A percentile compares a stretch with the other conserved stretches of the same genome.
These are phyloP conservation scores for Andrena flavipes DNA, from an alignment of 2,888 invertebrate genomes.

Conservation along the genomic window DNA sequence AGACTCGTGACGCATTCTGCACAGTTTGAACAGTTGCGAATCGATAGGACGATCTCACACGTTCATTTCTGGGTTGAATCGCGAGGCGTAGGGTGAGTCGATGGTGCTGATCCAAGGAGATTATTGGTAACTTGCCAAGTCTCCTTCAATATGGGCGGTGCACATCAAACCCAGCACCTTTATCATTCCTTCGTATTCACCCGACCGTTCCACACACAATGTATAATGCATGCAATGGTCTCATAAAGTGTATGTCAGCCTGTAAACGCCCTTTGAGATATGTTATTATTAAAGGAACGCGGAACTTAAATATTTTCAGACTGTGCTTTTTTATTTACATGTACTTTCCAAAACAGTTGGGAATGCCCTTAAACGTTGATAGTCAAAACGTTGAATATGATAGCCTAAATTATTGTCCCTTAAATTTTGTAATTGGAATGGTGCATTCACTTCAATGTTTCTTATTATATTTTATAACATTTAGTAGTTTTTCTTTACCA, in stretches of 20 bases:
- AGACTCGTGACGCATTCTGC: background rate
- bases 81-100: conserved; percentile 31
- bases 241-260: conserved; percentile 30
- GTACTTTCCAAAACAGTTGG: background rate
- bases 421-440: no score
- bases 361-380: no score
- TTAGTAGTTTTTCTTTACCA: no score
- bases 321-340: background rate
- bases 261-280: conserved; percentile 8
- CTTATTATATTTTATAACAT: no score
- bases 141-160: conserved; percentile 64
- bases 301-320: background rate
- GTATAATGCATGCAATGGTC: conserved; percentile 58
- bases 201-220: conserved; percentile 61
- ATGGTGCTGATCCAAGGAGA: conserved; percentile 71
- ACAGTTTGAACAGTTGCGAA: conserved; percentile 39
- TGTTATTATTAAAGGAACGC: background rate
- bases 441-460: no score
- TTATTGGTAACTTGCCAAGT: conserved; percentile 73
- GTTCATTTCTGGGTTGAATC: conserved; percentile 51
- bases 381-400: no score
- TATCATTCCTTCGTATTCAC: conserved; percentile 61
- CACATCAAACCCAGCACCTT: conserved; percentile 54
- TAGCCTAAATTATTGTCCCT: no score
- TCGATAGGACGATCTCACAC: conserved; percentile 53